These are phyloP conservation scores for Calycopis cecrops DNA, from an alignment of 1,140 invertebrate genomes.

Conservation along the genomic window DNA sequence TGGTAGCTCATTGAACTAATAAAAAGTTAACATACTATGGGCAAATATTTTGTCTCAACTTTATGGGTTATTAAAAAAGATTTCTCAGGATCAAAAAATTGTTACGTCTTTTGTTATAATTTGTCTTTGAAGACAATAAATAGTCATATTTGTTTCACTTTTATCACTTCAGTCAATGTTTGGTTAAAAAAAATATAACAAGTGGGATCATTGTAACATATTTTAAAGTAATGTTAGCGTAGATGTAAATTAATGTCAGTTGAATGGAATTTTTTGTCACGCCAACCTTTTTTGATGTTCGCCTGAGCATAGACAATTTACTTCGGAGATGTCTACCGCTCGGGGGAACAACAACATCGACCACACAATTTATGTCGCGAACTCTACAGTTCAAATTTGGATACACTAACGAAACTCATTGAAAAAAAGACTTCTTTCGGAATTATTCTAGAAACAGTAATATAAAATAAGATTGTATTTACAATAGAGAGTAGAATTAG, in stretches of 20 bases:
- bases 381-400: slow-evolving; percentile 44
- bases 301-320: too few species aligned
- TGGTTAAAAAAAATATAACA: slow-evolving; percentile 56
- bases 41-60: too few species aligned
- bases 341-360: too few species aligned
- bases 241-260: slow-evolving; percentile 56
- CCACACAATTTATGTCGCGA: slow-evolving; percentile 39
- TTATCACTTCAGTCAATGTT: slow-evolving; percentile 36
- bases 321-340: slow-evolving; percentile 38
- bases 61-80: too few species aligned
- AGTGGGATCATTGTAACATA: slow-evolving; percentile 72
- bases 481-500: slow-evolving; percentile 19
- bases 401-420: slow-evolving; percentile 25
- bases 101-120: background rate
- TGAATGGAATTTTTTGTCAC: slow-evolving; percentile 41
- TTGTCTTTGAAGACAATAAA: slow-evolving; percentile 48
- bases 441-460: slow-evolving; percentile 2
- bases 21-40: too few species aligned
- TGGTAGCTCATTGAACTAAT: too few species aligned
- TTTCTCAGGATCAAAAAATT: too few species aligned
- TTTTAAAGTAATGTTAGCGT: slow-evolving; percentile 70
- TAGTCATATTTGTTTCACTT: slow-evolving; percentile 27
- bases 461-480: slow-evolving; percentile 13
- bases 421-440: slow-evolving; percentile 1
- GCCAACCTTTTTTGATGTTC: too few species aligned